Conservation (phyloP, 1,140 invertebrate genomes). For the Cydia fagiglandana region DNA sequence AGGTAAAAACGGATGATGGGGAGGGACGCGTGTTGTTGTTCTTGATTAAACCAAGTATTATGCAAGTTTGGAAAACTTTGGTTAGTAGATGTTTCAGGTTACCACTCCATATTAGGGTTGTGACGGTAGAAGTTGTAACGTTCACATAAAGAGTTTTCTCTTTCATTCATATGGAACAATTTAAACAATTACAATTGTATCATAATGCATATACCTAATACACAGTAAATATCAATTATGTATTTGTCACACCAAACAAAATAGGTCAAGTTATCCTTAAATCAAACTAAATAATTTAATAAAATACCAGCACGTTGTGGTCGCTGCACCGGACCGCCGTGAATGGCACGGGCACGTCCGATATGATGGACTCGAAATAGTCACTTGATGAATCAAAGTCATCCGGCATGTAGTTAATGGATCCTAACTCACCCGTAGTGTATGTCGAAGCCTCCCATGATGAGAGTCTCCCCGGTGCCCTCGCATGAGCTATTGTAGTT, state of each 20-base stretch:
- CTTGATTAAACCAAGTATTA: constrained; percentile 28
- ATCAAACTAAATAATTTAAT: no score
- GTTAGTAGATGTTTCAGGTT: constrained; percentile 3
- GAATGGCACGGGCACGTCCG: constrained; percentile 69
- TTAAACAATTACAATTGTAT: no score
- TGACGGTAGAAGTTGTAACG: not conserved
- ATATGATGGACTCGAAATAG: constrained; percentile 76
- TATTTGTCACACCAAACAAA: no score
- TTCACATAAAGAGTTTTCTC: not conserved
- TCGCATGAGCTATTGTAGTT: constrained; percentile 78
- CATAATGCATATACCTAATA: no score
- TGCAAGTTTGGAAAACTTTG: not conserved
- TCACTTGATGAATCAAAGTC: no score
- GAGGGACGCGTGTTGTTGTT: constrained; percentile 36
- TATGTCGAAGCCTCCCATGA: constrained; percentile 80
- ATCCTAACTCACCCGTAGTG: constrained; percentile 72
- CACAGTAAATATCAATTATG: no score
- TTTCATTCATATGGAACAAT: no score
- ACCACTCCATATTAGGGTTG: not conserved
- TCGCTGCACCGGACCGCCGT: constrained; percentile 78
- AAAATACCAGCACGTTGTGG: constrained; percentile 69
- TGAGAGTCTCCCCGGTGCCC: constrained; percentile 68
- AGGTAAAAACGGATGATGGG: constrained; percentile 21
- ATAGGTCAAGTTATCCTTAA: no score
- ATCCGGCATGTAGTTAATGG: no score